These are phyloP conservation scores for Cecropterus lyciades DNA, from an alignment of 1,140 invertebrate species.

Conservation along the genomic window DNA sequence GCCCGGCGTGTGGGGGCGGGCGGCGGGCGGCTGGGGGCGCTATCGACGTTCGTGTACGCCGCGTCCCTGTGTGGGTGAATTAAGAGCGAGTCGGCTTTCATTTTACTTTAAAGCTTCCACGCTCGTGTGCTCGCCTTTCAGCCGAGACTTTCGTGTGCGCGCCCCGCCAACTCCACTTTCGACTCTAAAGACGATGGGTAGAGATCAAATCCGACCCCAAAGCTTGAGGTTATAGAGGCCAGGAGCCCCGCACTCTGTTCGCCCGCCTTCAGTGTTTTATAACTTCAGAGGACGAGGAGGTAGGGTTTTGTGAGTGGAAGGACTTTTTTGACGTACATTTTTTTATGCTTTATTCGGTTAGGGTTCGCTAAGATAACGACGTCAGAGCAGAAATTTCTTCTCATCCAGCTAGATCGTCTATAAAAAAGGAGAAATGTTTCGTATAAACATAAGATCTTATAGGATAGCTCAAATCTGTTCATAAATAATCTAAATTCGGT, in stretches of 20 bases:
- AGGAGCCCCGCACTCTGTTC: constrained; percentile 50
- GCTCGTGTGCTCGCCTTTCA: constrained; percentile 82
- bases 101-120: constrained; percentile 81
- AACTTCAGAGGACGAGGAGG: constrained; percentile 75
- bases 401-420: constrained; percentile 16
- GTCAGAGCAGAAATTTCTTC: constrained; percentile 64
- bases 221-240: constrained; percentile 48
- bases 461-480: neutral
- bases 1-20: constrained; percentile 61
- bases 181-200: constrained; percentile 50
- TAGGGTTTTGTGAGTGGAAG: constrained; percentile 79
- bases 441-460: neutral
- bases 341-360: constrained; percentile 81
- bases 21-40: constrained; percentile 56
- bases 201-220: constrained; percentile 51
- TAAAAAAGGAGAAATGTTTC: neutral
- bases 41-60: constrained; percentile 68
- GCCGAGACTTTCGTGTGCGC: constrained; percentile 61
- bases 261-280: constrained; percentile 74
- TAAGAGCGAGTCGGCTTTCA: constrained; percentile 83
- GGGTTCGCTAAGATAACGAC: constrained; percentile 81
- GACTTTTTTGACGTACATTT: constrained; percentile 83
- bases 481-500: constrained; percentile 6
- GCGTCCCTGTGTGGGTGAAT: constrained; percentile 77
- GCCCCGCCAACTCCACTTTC: constrained; percentile 45